These are phyloP conservation scores for Pseudochirops corinnae DNA, from an alignment of 2,797 vertebrate species.

Conservation along the genomic window DNA sequence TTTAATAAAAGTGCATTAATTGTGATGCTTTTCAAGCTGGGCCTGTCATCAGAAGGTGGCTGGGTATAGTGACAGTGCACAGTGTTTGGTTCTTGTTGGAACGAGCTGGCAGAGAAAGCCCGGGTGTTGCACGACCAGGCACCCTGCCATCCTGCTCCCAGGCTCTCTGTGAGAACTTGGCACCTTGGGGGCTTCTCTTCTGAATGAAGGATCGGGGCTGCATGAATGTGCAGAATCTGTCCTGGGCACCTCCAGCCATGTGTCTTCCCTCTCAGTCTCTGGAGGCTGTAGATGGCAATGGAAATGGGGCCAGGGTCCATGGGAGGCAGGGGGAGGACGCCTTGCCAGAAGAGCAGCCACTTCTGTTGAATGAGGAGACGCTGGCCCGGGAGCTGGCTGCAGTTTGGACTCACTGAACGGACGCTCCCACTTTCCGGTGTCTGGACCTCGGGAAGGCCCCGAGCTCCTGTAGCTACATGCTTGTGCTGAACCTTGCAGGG, in stretches of 20 bases:
- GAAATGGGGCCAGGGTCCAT: not conserved
- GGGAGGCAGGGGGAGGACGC: conserved; percentile 57
- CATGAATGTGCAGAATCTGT: conserved; percentile 24
- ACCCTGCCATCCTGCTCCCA: not conserved
- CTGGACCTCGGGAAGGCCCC: conserved; percentile 45
- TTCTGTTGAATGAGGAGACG: conserved; percentile 69
- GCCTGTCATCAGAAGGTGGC: conserved; percentile 11
- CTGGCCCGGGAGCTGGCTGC: conserved; percentile 32
- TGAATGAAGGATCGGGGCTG: not conserved
- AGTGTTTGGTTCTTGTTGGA: not conserved
- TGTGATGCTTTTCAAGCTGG: conserved; percentile 57
- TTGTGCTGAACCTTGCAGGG: not conserved
- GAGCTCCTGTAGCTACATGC: conserved; percentile 7
- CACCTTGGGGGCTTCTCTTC: not conserved
- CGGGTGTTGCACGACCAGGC: fast-evolving
- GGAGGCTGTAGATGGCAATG: conserved; percentile 51
- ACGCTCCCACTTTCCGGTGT: conserved; percentile 51
- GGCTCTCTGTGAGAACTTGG: conserved; percentile 29
- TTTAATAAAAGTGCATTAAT: conserved; percentile 57
- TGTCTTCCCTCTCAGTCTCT: not conserved
- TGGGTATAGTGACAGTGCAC: not conserved
- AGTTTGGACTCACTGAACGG: conserved; percentile 3
- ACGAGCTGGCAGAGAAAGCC: fast-evolving
- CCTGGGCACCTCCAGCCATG: not conserved
- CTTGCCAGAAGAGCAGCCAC: conserved; percentile 62